Evolutionary conservation across 2,797 vertebrate genomes (phyloP).

Genomic region (Anolis apletophallus): DNA sequence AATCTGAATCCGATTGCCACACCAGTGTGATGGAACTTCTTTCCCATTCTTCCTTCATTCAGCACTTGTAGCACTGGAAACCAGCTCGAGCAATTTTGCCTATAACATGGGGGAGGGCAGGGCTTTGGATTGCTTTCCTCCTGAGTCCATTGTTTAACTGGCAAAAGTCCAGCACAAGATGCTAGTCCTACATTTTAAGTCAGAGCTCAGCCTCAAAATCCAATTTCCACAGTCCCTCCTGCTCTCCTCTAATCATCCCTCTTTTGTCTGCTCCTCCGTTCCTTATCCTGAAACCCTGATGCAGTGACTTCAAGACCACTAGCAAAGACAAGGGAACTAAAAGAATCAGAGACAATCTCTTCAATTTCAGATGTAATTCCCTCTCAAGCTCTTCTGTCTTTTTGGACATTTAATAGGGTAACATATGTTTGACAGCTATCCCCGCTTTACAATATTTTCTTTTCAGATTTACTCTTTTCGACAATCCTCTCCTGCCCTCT

Average conservation of each 20-base stretch:
- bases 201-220: background rate
- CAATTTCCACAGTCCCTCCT: background rate
- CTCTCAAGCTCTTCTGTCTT: conserved; percentile 14
- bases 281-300: background rate
- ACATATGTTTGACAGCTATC: conserved; percentile 36
- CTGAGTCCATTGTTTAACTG: background rate
- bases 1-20: no score
- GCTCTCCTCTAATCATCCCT: background rate
- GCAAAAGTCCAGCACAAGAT: background rate
- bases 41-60: no score
- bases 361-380: background rate
- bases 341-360: background rate
- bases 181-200: background rate
- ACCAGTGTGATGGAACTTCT: no score
- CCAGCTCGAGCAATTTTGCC: no score
- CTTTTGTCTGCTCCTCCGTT: background rate
- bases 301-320: background rate
- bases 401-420: conserved; percentile 32
- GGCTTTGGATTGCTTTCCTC: no score
- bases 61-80: no score
- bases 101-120: background rate
- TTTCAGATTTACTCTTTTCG: conserved; percentile 31
- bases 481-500: conserved; percentile 9
- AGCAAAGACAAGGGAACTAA: background rate
- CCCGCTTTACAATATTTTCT: conserved; percentile 47